A percentile compares a stretch with the other conserved stretches of the same genome.
phyloP scores from a whole-genome alignment of 2,113 vertebrate genomes.

The crab-eating macaque (Macaca fascicularis) region DNA sequence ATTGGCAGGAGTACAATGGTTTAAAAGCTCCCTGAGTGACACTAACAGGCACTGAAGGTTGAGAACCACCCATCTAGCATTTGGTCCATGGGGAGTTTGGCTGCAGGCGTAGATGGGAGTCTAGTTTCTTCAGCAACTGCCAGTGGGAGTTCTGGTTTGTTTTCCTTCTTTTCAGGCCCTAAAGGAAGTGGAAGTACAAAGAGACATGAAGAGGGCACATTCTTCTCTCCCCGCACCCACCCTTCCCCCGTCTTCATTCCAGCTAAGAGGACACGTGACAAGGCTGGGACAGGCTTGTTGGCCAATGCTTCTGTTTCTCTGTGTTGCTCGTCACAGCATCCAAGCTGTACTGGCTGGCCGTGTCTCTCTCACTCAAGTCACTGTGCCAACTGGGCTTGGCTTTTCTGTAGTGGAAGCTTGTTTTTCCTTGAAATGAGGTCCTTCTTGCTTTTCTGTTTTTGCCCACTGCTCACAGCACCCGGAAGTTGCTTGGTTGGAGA shows the following conservation, averaged over 20 bases:
- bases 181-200: background rate
- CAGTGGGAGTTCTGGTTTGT: background rate
- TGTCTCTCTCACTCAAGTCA: background rate
- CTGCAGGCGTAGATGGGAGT: background rate
- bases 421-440: background rate
- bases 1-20: background rate
- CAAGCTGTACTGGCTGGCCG: background rate
- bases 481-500: background rate
- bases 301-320: background rate
- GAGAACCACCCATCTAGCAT: background rate
- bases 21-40: background rate
- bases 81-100: background rate
- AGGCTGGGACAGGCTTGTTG: background rate
- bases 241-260: background rate
- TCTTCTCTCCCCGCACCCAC: background rate
- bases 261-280: background rate
- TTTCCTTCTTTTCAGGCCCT: background rate
- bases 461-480: accelerated
- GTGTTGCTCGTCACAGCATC: background rate
- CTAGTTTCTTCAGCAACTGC: background rate
- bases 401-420: background rate
- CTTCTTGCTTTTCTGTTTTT: background rate
- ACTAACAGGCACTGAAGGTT: too few relatives aligned
- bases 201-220: background rate
- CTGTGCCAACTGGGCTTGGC: background rate